These are phyloP conservation scores for Coelopa pilipes DNA, from an alignment of 2,888 invertebrate genomes.

Conservation along the genomic window DNA sequence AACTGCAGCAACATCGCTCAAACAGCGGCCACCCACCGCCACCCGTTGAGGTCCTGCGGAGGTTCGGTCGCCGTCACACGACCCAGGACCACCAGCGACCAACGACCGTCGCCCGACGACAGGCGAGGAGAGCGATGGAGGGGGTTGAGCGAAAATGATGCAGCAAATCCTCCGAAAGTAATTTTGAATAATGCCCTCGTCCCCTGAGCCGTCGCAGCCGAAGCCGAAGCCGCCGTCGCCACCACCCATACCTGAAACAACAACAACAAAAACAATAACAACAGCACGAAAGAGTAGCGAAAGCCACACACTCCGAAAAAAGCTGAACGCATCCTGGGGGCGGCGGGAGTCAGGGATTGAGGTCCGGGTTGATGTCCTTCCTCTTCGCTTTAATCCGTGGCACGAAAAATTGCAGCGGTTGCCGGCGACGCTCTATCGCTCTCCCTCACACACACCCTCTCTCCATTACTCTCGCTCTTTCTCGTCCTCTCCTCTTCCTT, in stretches of 20 bases:
- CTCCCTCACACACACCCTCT: too few relatives aligned
- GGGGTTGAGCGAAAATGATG: slow-evolving; percentile 35
- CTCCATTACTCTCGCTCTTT: too few relatives aligned
- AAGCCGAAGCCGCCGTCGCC: too few relatives aligned
- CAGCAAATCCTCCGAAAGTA: slow-evolving; percentile 34
- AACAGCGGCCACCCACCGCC: background rate
- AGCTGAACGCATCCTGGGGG: too few relatives aligned
- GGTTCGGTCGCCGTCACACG: background rate
- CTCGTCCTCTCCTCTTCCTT: too few relatives aligned
- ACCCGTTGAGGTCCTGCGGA: background rate
- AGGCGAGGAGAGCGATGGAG: slow-evolving; percentile 26
- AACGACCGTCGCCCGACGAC: background rate
- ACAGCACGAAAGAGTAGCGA: background rate
- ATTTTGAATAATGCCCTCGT: slow-evolving; percentile 35
- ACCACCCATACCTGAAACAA: background rate
- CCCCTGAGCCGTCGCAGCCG: too few relatives aligned
- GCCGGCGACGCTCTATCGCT: background rate
- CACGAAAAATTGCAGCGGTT: slow-evolving; percentile 13
- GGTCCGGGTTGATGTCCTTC: background rate
- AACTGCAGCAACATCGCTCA: background rate
- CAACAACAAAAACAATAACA: background rate
- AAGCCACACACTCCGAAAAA: too few relatives aligned
- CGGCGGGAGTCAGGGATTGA: too few relatives aligned
- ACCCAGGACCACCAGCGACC: background rate
- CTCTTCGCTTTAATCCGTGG: slow-evolving; percentile 6